Evolutionary conservation across 2,113 vertebrate species (phyloP), one percentile per base, ranked within the genome.

Genomic region (Aspidoscelis tigris): DNA sequence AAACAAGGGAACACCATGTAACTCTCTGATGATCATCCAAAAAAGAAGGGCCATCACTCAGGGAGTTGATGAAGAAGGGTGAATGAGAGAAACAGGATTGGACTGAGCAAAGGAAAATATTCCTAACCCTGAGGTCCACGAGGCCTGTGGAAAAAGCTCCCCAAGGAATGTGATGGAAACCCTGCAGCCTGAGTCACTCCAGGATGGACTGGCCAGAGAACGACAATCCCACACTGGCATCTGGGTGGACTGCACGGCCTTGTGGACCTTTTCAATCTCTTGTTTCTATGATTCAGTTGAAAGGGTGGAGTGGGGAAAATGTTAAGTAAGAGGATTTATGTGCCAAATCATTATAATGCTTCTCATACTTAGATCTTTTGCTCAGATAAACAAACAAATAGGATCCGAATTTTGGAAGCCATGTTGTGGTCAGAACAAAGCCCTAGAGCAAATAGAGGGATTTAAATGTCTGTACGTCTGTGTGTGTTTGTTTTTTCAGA

Each of bases 1-100:
- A 74, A 86, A 85, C 82, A 93, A 89, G 93, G 86, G 93, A 94
- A 94, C 89, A 90, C 93, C 86, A 87, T 90, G 89, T 79, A 93
- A 92, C 88, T 89, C 88, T 93, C 76, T 93, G 91, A 91, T 90
- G 87, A 72, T 78, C 84, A 90, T 93, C 94, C 91, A 91, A 88
- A 90, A 24, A 68, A 78, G 91, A 89, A 90, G 86, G 91, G 88
- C 89, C 89, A 74, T 94, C 90, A 92, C 91, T 87, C 72, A 66
- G 73, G 89, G 87, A 86, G 76, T 94, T 93, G 90, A 92, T 94
- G 92, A 86, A 11, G 58, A 79, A 47, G 5, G 78, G 86, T 73
- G 77, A 86, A 84, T 91, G 87, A 89, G 69, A 91, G 66, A 88
- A 91, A 50, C 71, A 76, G 26, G 22, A 50, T 86, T 77, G 72